Percentiles rank a stretch among this genome's conserved stretches.
Evolutionary conservation across 2,888 invertebrate genomes (phyloP).

Genomic region (Cephus rjabovi): DNA sequence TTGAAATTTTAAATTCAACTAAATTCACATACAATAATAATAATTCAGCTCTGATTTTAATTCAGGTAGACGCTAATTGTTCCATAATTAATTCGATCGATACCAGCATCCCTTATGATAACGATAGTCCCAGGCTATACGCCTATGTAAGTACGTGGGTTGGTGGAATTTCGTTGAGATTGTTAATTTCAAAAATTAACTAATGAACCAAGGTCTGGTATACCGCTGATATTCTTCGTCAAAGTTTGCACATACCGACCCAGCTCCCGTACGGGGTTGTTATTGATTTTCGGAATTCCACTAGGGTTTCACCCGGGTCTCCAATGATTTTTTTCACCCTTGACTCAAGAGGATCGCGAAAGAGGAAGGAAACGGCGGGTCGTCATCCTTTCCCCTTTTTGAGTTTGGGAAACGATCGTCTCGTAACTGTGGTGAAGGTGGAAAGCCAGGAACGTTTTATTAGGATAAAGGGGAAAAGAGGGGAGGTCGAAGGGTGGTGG

Average conservation of each 20-base stretch:
- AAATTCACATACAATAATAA: too few relatives aligned
- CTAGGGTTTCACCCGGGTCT: not conserved
- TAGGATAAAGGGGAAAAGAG: not conserved
- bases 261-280: not conserved
- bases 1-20: too few relatives aligned
- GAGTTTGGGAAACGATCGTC: too few relatives aligned
- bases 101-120: not conserved
- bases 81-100: not conserved
- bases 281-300: not conserved
- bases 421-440: too few relatives aligned
- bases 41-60: too few relatives aligned
- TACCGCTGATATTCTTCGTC: not conserved
- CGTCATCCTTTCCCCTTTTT: too few relatives aligned
- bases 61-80: too few relatives aligned
- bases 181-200: not conserved
- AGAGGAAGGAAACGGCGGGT: too few relatives aligned
- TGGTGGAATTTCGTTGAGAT: too few relatives aligned
- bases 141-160: not conserved
- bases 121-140: not conserved
- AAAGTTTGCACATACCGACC: fast-evolving
- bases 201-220: not conserved
- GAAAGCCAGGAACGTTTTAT: not conserved
- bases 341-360: too few relatives aligned
- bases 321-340: not conserved
- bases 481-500: too few relatives aligned